A percentile compares a stretch with the other conserved stretches of the same genome.
These are phyloP conservation scores for Numenius arquata DNA, from an alignment of 2,113 vertebrate species.

Conservation along the genomic window DNA sequence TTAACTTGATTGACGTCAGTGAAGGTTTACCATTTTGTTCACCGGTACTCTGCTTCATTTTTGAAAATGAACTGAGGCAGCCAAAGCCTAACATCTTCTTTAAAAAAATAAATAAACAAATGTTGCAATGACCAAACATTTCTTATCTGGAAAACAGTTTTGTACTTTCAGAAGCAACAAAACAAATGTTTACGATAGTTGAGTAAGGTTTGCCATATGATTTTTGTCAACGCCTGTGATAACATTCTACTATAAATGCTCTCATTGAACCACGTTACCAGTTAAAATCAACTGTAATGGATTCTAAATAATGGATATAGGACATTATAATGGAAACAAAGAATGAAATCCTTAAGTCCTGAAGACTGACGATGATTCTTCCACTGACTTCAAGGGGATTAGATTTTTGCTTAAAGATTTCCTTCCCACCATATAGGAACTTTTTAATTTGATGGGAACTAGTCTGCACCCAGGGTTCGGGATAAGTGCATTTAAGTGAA, in stretches of 20 bases:
- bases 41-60: background rate
- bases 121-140: background rate
- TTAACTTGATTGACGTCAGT: background rate
- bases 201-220: background rate
- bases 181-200: background rate
- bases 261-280: background rate
- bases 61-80: background rate
- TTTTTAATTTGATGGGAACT: background rate
- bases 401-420: background rate
- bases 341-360: background rate
- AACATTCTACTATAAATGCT: background rate
- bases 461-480: background rate
- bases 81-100: background rate
- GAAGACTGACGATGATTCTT: background rate
- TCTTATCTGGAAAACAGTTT: background rate
- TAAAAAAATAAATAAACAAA: background rate
- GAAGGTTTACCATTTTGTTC: background rate
- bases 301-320: background rate
- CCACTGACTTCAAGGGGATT: background rate
- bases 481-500: background rate
- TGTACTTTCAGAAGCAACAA: background rate
- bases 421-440: background rate
- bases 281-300: background rate
- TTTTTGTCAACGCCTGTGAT: background rate
- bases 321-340: background rate